Evolutionary conservation across 2,797 vertebrate species (phyloP), one percentile per base, ranked within the genome.

Genomic region (Pangasius mekongensis): DNA sequence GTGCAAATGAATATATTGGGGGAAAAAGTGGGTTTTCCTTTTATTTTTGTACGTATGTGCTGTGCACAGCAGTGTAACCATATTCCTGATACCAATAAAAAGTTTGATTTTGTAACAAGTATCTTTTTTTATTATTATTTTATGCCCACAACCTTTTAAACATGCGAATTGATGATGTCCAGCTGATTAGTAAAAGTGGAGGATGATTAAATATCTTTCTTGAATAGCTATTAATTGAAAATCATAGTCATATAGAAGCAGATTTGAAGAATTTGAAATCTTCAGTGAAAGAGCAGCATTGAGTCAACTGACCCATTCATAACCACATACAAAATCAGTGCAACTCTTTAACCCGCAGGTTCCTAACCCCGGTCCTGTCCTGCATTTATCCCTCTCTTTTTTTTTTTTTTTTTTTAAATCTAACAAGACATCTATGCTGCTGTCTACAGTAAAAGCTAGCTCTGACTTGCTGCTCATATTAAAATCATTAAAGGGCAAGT

Each of bases 41-140:
- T 94, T 96, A 95, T 96, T 97, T 96, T 95, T 95, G 89, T 95
- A 96, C 92, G 94, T 96, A 96, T 96, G 96, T 97, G 96, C 96
- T 97, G 95, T 91, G 96, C 96, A 97, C 96, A 97, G 94, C 93
- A 92, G 90, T 95, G 93, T 93, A 94, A 92, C 94, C 89, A 93
- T 95, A 95, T 94, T 95, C 88, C 89, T 95, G 89, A 95, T 94
- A 90, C 87, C 90, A 93, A 91, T 92, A 92, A 92, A 96, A 95
- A 91, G 92, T 94, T 94, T 91, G 92, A 96, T 97, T 97, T 97
- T 95, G 96, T 91, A 94, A 74, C 16, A 85, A 60, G 36, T 22
- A 84, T 83, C 78, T 16, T 30, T 58, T 58, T 73, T 47, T 49
- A 30, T 54, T 49, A 5, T 66, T 73, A 14, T 77, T 86, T 77